These are phyloP conservation scores for Sinosuthora webbiana DNA, from an alignment of 2,113 vertebrate genomes.

Conservation along the genomic window DNA sequence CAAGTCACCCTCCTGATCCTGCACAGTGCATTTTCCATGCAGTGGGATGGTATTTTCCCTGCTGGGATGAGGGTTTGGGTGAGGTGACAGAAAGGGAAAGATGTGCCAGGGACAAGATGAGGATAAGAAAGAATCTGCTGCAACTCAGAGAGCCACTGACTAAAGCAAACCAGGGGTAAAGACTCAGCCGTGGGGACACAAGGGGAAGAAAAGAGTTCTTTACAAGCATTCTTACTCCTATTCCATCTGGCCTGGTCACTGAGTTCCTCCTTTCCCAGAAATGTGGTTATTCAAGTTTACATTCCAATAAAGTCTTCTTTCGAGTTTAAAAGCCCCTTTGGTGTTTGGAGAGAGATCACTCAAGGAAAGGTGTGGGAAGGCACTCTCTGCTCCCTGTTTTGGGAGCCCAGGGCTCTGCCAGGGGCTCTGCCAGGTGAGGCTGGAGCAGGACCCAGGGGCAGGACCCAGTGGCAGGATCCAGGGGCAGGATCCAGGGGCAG, in stretches of 20 bases:
- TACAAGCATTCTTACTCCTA: neutral
- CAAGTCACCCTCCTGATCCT: neutral
- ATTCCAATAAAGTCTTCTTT: conserved; percentile 11
- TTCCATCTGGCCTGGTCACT: neutral
- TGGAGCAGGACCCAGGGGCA: neutral
- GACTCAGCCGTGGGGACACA: neutral
- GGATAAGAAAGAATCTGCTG: neutral
- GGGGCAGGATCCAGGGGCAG: neutral
- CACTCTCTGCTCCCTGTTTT: neutral
- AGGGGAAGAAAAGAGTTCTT: neutral
- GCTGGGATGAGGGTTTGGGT: neutral
- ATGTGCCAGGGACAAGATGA: neutral
- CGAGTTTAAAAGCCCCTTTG: neutral
- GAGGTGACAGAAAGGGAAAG: neutral
- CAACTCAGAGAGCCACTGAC: neutral
- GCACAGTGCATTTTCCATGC: neutral
- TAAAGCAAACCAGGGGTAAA: neutral
- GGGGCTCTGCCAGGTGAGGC: neutral
- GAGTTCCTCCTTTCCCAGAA: neutral
- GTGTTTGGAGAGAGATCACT: neutral
- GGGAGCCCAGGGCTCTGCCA: neutral
- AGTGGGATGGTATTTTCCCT: neutral
- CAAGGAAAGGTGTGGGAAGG: neutral
- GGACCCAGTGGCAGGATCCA: neutral
- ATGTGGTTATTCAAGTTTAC: neutral